A percentile compares a stretch with the other conserved stretches of the same genome.
Evolutionary conservation across 2,113 vertebrate species (phyloP).

Genomic region (Porphyrio hochstetteri): DNA sequence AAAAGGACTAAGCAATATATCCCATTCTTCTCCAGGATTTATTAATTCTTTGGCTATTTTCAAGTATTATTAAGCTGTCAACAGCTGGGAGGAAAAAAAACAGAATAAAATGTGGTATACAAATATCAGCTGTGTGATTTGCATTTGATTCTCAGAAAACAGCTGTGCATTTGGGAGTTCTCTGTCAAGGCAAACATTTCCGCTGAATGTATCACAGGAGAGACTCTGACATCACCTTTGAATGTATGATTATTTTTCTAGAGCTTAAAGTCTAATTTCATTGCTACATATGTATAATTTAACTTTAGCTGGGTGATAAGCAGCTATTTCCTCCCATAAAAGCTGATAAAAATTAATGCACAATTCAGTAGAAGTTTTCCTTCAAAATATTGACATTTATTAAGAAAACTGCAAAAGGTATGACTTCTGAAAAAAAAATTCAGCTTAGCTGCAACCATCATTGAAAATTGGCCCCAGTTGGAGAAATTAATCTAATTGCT

Average conservation of each 20-base stretch:
- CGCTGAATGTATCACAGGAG: neutral
- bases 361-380: neutral
- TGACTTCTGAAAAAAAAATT: neutral
- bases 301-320: neutral
- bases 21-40: neutral
- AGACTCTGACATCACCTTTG: neutral
- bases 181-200: neutral
- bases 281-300: neutral
- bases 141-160: slow-evolving; percentile 9
- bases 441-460: neutral
- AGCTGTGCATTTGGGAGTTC: neutral
- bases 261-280: neutral
- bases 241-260: neutral
- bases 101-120: neutral
- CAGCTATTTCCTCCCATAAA: neutral
- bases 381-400: neutral
- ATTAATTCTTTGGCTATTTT: neutral
- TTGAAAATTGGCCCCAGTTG: neutral
- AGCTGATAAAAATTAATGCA: neutral
- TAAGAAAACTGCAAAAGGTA: neutral
- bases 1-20: neutral
- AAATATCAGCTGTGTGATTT: neutral
- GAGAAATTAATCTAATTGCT: neutral
- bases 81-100: neutral
- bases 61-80: slow-evolving; percentile 5